Base-by-base conservation (phyloP, 2,797 vertebrate species). In the Chelidonichthys spinosus region DNA sequence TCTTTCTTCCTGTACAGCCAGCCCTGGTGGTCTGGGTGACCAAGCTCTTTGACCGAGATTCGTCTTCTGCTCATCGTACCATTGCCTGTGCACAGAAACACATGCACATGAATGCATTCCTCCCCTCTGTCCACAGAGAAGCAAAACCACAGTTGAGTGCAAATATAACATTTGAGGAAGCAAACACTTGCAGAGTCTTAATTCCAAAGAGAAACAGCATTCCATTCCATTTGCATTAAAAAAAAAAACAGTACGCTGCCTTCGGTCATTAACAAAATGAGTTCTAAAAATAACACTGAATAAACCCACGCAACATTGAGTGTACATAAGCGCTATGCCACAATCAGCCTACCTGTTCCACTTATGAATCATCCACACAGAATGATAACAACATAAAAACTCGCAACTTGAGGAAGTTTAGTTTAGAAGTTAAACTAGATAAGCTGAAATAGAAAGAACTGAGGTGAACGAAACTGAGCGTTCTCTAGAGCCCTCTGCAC, bases 1-100 rank as follows among this genome's bases (percentile, higher is more conserved):
- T 98, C 97, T 44, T 97, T 98, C 92, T 99, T 99, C 91, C 97
- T 96, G 87, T 96, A 98, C 25, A 99, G 95, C 98, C 98, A 99
- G 72, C 98, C 98, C 87, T 99, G 96, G 85, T 97, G 96, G 86
- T 99, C 98, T 0, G 96, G 96, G 58, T 96, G 94, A 35, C 96
- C 97, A 74, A 99, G 94, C 84, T 99, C 97, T 87, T 97, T 98
- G 76, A 98, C 98, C 0, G 98, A 99, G 87, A 99, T 94, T 73
- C 98, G 96, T 89, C 98, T 95, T 50, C 98, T 96, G 88, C 98
- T 99, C 97, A 99, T 99, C 49, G 78, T 94, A 75, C 96, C 94
- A 94, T 94, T 94, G 60, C 96, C 98, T 99, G 87, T 6, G 14
- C 55, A 64, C 11, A 39, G 15, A 81, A 76, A 76, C 1, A 60